Evolutionary conservation across 2,113 vertebrate genomes (phyloP), one percentile per base, ranked within the genome.

Genomic region (Pteropus alecto): DNA sequence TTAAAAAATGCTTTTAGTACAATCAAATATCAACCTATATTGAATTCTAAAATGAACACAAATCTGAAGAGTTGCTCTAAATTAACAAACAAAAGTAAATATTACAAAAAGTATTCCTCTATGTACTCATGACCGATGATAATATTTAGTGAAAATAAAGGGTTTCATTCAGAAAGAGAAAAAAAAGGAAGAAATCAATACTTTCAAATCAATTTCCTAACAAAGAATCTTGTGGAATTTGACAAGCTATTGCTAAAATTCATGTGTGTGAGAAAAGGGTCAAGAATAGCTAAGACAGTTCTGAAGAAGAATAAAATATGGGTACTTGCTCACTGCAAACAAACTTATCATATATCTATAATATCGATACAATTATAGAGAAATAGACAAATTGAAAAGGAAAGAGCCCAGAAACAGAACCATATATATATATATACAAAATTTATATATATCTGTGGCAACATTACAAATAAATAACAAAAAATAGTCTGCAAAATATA

Each of bases 41-140:
- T 87, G 18, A 92, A 81, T 87, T 87, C 51, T 92, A 95, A 95
- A 92, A 60, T 87, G 33, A 87, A 95, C 83, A 79, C 21, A 86
- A 89, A 60, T 41, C 48, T 84, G 90, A 43, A 93, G 11, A 71
- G 67, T 33, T 92, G 28, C 33, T 88, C 60, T 91, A 95, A 87
- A 81, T 91, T 87, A 94, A 90, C 15, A 90, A 74, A 78, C 9
- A 68, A 78, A 84, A 77, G 26, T 35, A 84, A 95, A 94, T 68
- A 81, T 90, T 83, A 92, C 48, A 48, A 48, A 48, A 86, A 67
- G 18, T 26, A 48, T 79, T 65, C n/a, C 8, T 51, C 8, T 41
- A 41, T 38, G 43, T 24, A 65, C 15, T 67, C 22, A 65, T 24
- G 30, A 67, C 3, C 22, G 43, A 41, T 48, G 35, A 48, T 21